phyloP scores from a whole-genome alignment of 2,113 vertebrate species.

The Melanerpes formicivorus region DNA sequence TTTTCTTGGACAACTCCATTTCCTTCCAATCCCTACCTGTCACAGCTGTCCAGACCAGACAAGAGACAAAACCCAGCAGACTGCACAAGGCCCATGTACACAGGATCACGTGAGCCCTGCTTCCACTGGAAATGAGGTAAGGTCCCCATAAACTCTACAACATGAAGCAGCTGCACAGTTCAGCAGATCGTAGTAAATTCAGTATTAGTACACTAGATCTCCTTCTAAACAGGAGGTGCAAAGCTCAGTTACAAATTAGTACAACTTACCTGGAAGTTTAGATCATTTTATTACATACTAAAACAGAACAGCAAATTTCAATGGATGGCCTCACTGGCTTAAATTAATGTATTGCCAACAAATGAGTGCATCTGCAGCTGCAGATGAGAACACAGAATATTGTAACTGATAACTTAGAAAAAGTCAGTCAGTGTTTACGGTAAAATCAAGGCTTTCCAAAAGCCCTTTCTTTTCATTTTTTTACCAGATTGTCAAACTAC shows the following conservation, averaged over 20 bases:
- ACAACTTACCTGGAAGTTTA: neutral
- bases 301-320: neutral
- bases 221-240: neutral
- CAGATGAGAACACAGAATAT: neutral
- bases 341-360: neutral
- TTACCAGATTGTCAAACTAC: neutral
- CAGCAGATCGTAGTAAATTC: neutral
- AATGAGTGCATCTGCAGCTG: neutral
- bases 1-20: neutral
- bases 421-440: neutral
- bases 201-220: neutral
- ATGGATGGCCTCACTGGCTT: neutral
- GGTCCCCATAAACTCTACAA: neutral
- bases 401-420: fast-evolving
- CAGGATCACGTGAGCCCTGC: neutral
- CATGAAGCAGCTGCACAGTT: neutral
- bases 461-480: neutral
- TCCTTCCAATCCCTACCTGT: neutral
- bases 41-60: neutral
- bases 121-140: neutral
- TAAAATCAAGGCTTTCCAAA: neutral
- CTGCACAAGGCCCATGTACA: fast-evolving
- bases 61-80: neutral
- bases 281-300: neutral
- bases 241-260: neutral